A percentile compares a stretch with the other conserved stretches of the same genome.
These are phyloP conservation scores for Acanthochromis polyacanthus DNA, from an alignment of 2,113 vertebrate species.

Conservation along the genomic window DNA sequence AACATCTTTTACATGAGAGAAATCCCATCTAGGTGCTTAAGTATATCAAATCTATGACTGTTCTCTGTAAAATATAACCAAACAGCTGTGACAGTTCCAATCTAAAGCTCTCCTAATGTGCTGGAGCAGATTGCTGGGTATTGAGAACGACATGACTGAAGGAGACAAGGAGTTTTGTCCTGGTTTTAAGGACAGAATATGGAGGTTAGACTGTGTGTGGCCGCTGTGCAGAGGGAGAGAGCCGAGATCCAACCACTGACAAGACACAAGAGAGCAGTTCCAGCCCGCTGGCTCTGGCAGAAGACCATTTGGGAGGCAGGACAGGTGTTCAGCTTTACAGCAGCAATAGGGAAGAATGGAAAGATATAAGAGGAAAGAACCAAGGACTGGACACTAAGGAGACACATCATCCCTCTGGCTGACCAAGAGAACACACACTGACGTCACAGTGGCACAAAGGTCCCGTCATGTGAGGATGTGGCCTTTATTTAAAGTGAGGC, in stretches of 20 bases:
- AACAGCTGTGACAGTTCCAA: neutral
- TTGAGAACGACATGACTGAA: neutral
- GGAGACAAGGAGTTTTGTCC: neutral
- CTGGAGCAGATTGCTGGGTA: too few relatives aligned
- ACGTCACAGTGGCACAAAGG: conserved; percentile 7
- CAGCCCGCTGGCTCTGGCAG: conserved; percentile 40
- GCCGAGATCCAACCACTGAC: neutral
- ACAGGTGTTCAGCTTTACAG: conserved; percentile 42
- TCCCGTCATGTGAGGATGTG: conserved; percentile 22
- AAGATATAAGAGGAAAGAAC: conserved; percentile 29
- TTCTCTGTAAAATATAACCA: neutral
- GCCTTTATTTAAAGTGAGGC: conserved; percentile 22
- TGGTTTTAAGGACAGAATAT: conserved; percentile 14
- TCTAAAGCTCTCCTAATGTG: neutral
- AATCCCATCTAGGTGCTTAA: too few relatives aligned
- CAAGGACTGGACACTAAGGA: conserved; percentile 22
- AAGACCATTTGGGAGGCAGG: conserved; percentile 20
- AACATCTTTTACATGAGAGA: neutral
- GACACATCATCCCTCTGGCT: conserved; percentile 5
- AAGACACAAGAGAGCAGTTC: conserved; percentile 30
- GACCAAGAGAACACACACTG: conserved; percentile 17
- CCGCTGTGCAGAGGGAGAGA: neutral
- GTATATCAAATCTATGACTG: neutral
- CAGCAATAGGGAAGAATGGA: conserved; percentile 5
- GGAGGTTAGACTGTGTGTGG: conserved; percentile 11